Conservation (phyloP, 2,113 vertebrate species). For the Hippocampus zosterae region DNA sequence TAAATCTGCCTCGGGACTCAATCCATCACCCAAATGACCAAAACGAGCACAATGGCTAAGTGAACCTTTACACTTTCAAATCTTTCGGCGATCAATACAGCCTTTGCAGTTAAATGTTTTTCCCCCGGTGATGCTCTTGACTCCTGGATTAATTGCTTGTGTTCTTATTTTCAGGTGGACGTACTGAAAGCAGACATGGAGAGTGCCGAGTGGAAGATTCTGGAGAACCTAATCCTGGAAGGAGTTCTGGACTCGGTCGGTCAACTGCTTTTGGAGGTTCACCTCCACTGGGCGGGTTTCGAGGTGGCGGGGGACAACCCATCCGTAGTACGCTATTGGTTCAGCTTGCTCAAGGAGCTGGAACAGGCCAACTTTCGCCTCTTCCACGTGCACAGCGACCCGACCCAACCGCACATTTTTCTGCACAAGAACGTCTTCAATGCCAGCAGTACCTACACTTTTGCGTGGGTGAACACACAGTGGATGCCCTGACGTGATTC, state of each 20-base stretch:
- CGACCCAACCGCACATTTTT: conserved; percentile 80
- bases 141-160: conserved; percentile 24
- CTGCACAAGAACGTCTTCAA: conserved; percentile 85
- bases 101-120: background rate
- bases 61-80: conserved; percentile 4
- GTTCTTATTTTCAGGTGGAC: conserved; percentile 77
- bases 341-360: conserved; percentile 89
- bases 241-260: conserved; percentile 84
- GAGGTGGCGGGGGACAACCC: conserved; percentile 89
- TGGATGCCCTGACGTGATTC: conserved; percentile 67
- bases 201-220: conserved; percentile 94
- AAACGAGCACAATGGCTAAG: too few species aligned
- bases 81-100: conserved; percentile 1
- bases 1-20: too few species aligned
- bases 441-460: conserved; percentile 84
- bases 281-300: conserved; percentile 94
- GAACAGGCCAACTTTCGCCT: conserved; percentile 83
- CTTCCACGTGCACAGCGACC: conserved; percentile 82
- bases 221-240: conserved; percentile 92
- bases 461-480: conserved; percentile 89
- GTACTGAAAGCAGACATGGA: conserved; percentile 92
- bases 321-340: conserved; percentile 89
- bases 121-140: background rate
- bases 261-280: conserved; percentile 87
- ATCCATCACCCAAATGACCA: too few species aligned